Base-by-base conservation (phyloP, 1,140 invertebrate species). In the Monochamus saltuarius region DNA sequence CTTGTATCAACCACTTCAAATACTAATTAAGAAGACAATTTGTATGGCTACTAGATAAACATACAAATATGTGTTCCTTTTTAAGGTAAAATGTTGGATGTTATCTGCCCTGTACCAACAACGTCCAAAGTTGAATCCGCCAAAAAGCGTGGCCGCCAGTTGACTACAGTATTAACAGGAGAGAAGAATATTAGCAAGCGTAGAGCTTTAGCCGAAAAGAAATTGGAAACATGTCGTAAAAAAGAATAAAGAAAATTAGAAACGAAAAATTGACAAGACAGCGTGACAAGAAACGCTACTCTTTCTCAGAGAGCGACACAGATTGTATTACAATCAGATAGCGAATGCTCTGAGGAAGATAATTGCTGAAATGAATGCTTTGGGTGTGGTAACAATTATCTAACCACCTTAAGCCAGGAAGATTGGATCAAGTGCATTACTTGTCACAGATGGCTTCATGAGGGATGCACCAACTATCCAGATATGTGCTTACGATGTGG, bases 401-500 rank as follows among this genome's bases (percentile, higher is more conserved):
- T 35, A 7, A 11, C 19, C 38, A 59, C 56, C 4, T 14, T 10
- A 52, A 37, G 47, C 11, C 37, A 40, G 39, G 49, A 29, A 14
- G 56, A 59, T 40, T 59, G 56, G 34, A 57, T 52, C 19, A 14
- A 51, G 17, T 59, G 56, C 22, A 16, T 51, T 14, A 40, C 11
- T 17, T 59, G 56, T 29, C 16, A 19, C 17, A 37, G 34, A 40
- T 59, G 47, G 56, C 14, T 59, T 14, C 56, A 59, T 17, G 56
- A 58, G 35, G 22, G 29, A 13, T 58, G 56, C 37, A 49, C 56
- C 35, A 56, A 14, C 7, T 56, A 45, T 46, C 16, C 54, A 29
- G 6, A 29, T 29, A 29, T 29, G 22, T 29, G 22, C 22, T 29
- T 29, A 29, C 22, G 22, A 29, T 29, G 22, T 29, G 22, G 22